Evolutionary conservation across 2,888 invertebrate species (phyloP).

Genomic region (Temnothorax ravouxi): DNA sequence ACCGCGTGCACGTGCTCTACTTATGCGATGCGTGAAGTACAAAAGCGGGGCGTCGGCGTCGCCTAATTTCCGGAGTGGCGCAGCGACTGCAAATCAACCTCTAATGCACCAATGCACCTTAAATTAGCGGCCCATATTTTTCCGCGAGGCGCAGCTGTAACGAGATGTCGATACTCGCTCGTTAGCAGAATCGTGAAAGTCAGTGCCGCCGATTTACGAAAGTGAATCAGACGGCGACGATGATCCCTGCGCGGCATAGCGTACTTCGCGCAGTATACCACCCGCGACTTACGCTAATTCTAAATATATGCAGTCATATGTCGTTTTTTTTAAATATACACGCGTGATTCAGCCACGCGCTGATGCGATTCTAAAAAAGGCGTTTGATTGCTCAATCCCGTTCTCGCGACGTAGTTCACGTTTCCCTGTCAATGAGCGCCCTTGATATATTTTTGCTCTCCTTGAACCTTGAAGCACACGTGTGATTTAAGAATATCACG

Average conservation of each 20-base stretch:
- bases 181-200: conserved; percentile 24
- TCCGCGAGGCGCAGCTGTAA: background rate
- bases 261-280: conserved; percentile 10
- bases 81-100: conserved; percentile 25
- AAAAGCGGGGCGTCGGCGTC: conserved; percentile 22
- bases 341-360: conserved; percentile 40
- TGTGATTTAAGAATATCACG: background rate
- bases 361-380: conserved; percentile 51
- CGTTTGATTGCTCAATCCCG: conserved; percentile 38
- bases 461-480: conserved; percentile 25
- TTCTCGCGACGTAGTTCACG: conserved; percentile 20
- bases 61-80: conserved; percentile 42
- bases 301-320: conserved; percentile 36
- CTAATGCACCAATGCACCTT: conserved; percentile 13
- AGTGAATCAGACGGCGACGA: conserved; percentile 28
- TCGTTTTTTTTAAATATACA: conserved; percentile 42
- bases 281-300: conserved; percentile 27
- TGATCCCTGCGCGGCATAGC: background rate
- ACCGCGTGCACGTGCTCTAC: conserved; percentile 17
- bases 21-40: conserved; percentile 14
- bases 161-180: conserved; percentile 7
- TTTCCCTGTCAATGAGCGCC: conserved; percentile 35
- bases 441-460: conserved; percentile 49
- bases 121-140: conserved; percentile 33
- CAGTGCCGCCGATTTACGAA: conserved; percentile 37